These are phyloP conservation scores for Garrulus glandarius DNA, from an alignment of 2,797 vertebrate species.

Conservation along the genomic window DNA sequence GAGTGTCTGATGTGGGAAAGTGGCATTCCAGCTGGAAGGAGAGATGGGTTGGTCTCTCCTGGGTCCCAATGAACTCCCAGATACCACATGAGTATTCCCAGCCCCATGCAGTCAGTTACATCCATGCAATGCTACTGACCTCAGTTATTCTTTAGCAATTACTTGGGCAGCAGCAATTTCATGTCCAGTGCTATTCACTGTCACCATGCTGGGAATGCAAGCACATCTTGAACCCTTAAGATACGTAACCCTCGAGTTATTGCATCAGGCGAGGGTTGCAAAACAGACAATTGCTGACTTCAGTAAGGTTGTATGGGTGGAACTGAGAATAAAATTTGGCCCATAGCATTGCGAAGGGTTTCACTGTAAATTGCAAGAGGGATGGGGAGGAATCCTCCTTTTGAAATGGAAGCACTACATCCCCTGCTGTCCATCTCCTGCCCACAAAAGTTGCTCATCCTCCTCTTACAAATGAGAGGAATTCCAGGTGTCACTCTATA, in stretches of 20 bases:
- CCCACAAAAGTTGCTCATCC: neutral
- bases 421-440: neutral
- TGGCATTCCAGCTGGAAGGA: neutral
- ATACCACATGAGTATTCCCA: rapidly evolving
- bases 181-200: rapidly evolving
- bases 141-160: slow-evolving; percentile 5
- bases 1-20: slow-evolving; percentile 62
- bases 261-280: slow-evolving; percentile 52
- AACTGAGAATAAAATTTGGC: slow-evolving; percentile 48
- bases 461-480: neutral
- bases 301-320: slow-evolving; percentile 49
- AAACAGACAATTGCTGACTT: slow-evolving; percentile 57
- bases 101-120: neutral
- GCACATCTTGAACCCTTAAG: neutral
- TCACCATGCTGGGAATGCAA: neutral
- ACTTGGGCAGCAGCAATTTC: neutral
- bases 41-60: neutral
- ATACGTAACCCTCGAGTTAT: neutral
- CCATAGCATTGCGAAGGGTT: neutral
- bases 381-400: neutral
- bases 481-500: neutral
- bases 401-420: slow-evolving; percentile 4
- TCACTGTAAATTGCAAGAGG: neutral
- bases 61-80: neutral
- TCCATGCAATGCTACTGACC: neutral